Conservation (phyloP, 2,797 vertebrate genomes). For the Stomatorhinus walkeri region DNA sequence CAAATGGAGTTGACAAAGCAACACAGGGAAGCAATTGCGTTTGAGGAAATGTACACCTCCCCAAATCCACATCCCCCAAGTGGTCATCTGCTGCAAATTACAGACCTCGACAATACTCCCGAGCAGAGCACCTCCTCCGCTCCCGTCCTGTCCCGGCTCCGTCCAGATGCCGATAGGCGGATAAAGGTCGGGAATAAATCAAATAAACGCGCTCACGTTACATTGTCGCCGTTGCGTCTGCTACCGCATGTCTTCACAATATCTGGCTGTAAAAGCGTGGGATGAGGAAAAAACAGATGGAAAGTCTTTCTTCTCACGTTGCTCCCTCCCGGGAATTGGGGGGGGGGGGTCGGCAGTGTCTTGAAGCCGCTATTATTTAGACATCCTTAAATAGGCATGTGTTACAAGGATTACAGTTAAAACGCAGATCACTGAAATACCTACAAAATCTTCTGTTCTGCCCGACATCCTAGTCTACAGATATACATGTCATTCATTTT, state of each 20-base stretch:
- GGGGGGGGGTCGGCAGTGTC: conserved; percentile 30
- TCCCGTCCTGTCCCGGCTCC: conserved; percentile 39
- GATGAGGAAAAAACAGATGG: conserved; percentile 51
- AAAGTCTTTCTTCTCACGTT: conserved; percentile 74
- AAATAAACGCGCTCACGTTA: background rate
- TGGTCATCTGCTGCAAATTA: conserved; percentile 69
- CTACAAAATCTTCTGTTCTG: background rate
- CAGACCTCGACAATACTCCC: conserved; percentile 34
- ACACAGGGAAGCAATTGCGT: conserved; percentile 35
- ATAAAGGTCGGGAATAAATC: conserved; percentile 19
- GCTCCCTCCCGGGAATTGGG: conserved; percentile 41
- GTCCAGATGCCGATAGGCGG: conserved; percentile 53
- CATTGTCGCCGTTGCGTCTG: background rate
- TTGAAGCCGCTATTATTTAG: conserved; percentile 29
- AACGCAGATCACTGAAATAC: conserved; percentile 22
- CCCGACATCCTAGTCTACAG: background rate
- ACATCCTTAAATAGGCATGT: background rate
- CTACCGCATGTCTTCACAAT: background rate
- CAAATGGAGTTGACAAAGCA: conserved; percentile 24
- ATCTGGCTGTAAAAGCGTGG: conserved; percentile 23
- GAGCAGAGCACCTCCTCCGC: conserved; percentile 39
- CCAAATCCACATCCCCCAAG: conserved; percentile 54
- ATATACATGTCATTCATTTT: background rate
- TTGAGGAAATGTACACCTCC: conserved; percentile 47
- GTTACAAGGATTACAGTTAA: background rate